phyloP scores from a whole-genome alignment of 2,888 invertebrate genomes.

The Campopleginae sp. region DNA sequence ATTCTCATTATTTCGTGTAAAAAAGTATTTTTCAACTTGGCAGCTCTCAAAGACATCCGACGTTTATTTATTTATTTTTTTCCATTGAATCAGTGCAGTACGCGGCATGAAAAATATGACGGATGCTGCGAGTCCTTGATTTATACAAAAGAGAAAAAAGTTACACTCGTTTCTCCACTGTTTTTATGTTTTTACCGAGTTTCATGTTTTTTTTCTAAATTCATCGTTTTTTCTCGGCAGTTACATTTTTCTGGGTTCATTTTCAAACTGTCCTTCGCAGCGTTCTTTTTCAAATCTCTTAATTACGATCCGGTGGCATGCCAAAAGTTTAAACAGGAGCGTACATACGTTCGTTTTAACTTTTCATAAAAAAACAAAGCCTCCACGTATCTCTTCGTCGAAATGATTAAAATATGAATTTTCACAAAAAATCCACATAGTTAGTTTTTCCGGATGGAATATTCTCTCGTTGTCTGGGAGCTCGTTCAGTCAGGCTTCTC shows the following conservation, averaged over 20 bases:
- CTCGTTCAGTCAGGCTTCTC: not conserved
- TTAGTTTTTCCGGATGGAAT: not conserved
- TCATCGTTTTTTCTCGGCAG: not conserved
- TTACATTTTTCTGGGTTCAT: not conserved
- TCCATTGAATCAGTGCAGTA: not conserved
- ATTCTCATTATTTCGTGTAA: conserved; percentile 19
- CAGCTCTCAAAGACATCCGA: not conserved
- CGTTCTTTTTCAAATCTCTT: not conserved
- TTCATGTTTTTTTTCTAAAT: not conserved
- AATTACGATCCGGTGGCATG: not conserved
- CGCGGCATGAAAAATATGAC: not conserved
- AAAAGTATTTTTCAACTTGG: conserved; percentile 18
- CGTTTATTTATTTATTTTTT: not conserved
- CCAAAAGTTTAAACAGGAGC: not conserved
- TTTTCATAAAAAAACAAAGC: not conserved
- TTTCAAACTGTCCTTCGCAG: not conserved
- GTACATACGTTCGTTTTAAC: not conserved
- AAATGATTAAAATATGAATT: not conserved
- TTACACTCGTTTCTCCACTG: not conserved
- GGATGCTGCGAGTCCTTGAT: conserved; percentile 13
- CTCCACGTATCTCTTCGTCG: not conserved
- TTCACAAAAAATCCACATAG: not conserved
- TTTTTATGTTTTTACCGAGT: conserved; percentile 11
- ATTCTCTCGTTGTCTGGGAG: not conserved
- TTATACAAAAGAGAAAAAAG: not conserved